These are phyloP conservation scores for Cheracebus regulus DNA, from an alignment of 2,797 vertebrate species.

Conservation along the genomic window DNA sequence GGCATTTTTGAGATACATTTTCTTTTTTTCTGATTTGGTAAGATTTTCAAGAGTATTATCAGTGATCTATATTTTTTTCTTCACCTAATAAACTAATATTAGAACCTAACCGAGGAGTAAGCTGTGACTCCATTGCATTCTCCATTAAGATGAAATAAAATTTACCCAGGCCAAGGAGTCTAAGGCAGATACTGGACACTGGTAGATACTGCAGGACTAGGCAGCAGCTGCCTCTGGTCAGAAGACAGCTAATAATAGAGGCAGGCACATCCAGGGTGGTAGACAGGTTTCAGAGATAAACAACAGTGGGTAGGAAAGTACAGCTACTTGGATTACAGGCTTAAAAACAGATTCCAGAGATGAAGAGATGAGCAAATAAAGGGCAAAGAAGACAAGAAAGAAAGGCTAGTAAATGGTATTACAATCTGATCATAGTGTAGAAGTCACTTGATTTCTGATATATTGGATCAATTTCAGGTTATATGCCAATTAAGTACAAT, in stretches of 20 bases:
- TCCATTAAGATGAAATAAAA: no score
- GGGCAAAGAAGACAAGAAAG: neutral
- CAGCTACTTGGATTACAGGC: neutral
- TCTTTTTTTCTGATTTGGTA: no score
- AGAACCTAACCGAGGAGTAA: no score
- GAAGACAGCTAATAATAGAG: neutral
- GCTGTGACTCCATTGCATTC: no score
- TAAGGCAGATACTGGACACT: neutral
- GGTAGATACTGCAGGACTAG: neutral
- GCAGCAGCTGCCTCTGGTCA: neutral
- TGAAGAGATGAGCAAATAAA: neutral
- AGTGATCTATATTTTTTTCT: no score
- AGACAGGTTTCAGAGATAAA: neutral
- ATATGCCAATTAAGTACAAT: neutral
- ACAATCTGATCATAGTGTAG: neutral
- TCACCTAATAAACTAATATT: no score
- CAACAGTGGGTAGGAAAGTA: neutral
- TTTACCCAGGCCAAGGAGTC: neutral
- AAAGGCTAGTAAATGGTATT: neutral
- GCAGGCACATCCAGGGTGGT: neutral
- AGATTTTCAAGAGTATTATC: no score
- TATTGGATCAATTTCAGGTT: neutral
- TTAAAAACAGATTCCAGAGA: neutral
- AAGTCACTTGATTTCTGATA: neutral
- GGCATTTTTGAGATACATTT: no score